Percentiles rank a stretch among this genome's conserved stretches.
Evolutionary conservation across 2,797 vertebrate species (phyloP).

Genomic region (Crocidura indochinensis): DNA sequence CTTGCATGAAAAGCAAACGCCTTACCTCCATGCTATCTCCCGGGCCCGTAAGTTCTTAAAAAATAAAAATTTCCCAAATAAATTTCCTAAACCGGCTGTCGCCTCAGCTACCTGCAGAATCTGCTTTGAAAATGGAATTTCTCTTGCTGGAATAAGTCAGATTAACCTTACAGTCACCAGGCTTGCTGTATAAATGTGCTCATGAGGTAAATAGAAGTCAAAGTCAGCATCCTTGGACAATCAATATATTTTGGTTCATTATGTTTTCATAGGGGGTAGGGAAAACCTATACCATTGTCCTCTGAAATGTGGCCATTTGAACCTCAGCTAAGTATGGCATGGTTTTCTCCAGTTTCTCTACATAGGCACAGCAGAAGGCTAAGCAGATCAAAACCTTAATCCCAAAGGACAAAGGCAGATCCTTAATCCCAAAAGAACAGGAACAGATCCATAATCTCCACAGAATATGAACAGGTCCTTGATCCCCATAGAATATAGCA

Average conservation of each 20-base stretch:
- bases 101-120: neutral
- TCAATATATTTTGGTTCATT: neutral
- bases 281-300: neutral
- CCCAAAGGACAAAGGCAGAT: too few species aligned
- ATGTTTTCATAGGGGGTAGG: neutral
- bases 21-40: too few species aligned
- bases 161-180: neutral
- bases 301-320: neutral
- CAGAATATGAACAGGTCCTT: too few species aligned
- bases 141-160: neutral
- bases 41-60: neutral
- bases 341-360: neutral
- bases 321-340: neutral
- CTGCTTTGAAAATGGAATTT: constrained; percentile 6
- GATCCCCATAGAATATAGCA: too few species aligned
- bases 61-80: neutral
- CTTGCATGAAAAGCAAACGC: too few species aligned
- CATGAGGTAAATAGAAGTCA: neutral
- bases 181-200: neutral
- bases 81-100: neutral
- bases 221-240: constrained; percentile 3
- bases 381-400: neutral
- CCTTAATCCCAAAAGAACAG: too few species aligned
- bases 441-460: too few species aligned
- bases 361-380: neutral